Evolutionary conservation across 1,140 invertebrate species (phyloP), one percentile per base, ranked within the genome.

Genomic region (Maniola jurtina): DNA sequence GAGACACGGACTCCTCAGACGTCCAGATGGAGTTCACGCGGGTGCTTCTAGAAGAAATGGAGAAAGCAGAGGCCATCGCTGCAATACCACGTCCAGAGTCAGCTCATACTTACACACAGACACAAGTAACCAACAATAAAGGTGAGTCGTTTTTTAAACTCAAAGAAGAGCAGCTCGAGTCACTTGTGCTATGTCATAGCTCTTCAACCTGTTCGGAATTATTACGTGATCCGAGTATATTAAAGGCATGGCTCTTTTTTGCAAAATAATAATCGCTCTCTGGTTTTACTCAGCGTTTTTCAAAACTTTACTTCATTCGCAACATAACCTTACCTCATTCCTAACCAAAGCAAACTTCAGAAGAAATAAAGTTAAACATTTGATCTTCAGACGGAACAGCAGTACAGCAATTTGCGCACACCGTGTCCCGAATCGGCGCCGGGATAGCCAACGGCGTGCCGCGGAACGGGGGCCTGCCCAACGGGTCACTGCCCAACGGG

Each of bases 21-120:
- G 95, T 96, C 0, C 94, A 96, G 76, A 92, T 94, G 10, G 95
- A 96, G 72, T 96, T 96, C 79, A 92, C 93, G 10, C 90, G 92
- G n/a, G 92, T 95, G 0, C 91, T 96, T 15, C 89, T 93, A 48
- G 93, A 95, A 73, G 91, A 95, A 66, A 93, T 94, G 83, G 90
- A 93, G 62, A 92, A 92, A 25, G 81, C 93, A 8, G 91, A 92
- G 62, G 87, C 87, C 34, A 78, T 92, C 10, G 77, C 83, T 6
- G 59, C 74, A n/a, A 84, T 84, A 48, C 80, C 80, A 6, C 68
- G 72, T 38, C 61, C 54, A 14, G 55, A 61, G 14, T 55, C 16
- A 15, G 63, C 48, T 33, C 15, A 48, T 9, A 55, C 34, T 56
- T 15, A n/a, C 40, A 5, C 57, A 42, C 14, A 35, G 14, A 54